A percentile compares a stretch with the other conserved stretches of the same genome.
phyloP scores from a whole-genome alignment of 2,113 vertebrate genomes.

The Heterotis niloticus region DNA sequence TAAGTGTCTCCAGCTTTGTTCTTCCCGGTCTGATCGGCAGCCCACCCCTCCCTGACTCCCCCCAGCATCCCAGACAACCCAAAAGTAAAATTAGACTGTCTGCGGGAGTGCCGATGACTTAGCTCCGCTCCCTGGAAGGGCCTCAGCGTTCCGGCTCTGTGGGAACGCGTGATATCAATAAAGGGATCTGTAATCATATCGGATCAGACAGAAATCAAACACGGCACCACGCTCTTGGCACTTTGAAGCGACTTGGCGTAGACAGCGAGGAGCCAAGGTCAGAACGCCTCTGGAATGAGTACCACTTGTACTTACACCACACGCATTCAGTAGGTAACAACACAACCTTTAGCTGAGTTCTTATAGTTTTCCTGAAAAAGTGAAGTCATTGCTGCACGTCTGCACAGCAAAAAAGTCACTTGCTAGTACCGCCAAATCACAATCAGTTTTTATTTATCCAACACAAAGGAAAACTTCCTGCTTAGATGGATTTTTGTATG shows the following conservation, averaged over 20 bases:
- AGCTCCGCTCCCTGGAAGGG: background rate
- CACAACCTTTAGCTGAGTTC: background rate
- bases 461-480: background rate
- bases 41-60: background rate
- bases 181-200: constrained; percentile 17
- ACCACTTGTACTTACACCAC: background rate
- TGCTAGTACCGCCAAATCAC: too few relatives aligned
- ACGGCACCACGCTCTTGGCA: background rate
- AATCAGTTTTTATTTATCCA: too few relatives aligned
- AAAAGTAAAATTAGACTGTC: constrained; percentile 15
- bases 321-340: too few relatives aligned
- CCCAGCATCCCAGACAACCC: background rate
- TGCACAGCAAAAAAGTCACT: background rate
- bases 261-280: constrained; percentile 1
- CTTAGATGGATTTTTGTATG: background rate
- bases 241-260: constrained; percentile 6
- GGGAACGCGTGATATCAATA: background rate
- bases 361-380: background rate
- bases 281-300: background rate
- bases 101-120: background rate
- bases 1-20: constrained; percentile 53
- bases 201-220: constrained; percentile 4
- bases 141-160: background rate
- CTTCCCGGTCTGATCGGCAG: background rate
- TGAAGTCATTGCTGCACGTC: background rate